Evolutionary conservation across 2,888 invertebrate genomes (phyloP).

Genomic region (Hypomecis punctinalis): DNA sequence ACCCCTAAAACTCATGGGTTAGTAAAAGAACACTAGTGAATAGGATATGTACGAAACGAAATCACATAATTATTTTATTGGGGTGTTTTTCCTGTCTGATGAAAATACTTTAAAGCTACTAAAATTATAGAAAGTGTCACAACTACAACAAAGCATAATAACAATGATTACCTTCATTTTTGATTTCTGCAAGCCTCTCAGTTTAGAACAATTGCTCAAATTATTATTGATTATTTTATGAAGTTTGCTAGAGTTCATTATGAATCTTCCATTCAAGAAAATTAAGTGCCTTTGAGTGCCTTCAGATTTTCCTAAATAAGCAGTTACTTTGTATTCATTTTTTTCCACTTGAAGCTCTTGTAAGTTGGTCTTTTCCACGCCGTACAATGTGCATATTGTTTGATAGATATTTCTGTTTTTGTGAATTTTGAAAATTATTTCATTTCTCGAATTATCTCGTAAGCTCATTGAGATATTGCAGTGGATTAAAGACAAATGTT

Average conservation of each 20-base stretch:
- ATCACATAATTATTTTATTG: no score
- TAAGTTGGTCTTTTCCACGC: conserved; percentile 64
- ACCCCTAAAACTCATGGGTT: no score
- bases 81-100: no score
- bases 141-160: conserved; percentile 17
- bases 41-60: no score
- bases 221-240: conserved; percentile 59
- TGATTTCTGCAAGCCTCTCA: conserved; percentile 33
- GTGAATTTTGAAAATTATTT: conserved; percentile 85
- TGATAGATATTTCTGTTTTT: conserved; percentile 83
- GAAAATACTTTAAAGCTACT: no score
- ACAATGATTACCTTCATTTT: conserved; percentile 56
- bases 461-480: conserved; percentile 88
- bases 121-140: no score
- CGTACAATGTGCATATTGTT: conserved; percentile 72
- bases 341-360: conserved; percentile 74
- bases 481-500: conserved; percentile 87
- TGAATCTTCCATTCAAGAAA: conserved; percentile 87
- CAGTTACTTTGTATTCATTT: conserved; percentile 80
- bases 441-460: conserved; percentile 86
- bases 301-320: conserved; percentile 79
- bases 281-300: conserved; percentile 77
- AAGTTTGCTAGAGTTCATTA: conserved; percentile 75
- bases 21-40: no score
- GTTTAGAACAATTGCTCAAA: conserved; percentile 51